A percentile compares a stretch with the other conserved stretches of the same genome.
Evolutionary conservation across 37 sponge, comb jelly and placozoan species (phyloP).

Genomic region (Corticium candelabrum): DNA sequence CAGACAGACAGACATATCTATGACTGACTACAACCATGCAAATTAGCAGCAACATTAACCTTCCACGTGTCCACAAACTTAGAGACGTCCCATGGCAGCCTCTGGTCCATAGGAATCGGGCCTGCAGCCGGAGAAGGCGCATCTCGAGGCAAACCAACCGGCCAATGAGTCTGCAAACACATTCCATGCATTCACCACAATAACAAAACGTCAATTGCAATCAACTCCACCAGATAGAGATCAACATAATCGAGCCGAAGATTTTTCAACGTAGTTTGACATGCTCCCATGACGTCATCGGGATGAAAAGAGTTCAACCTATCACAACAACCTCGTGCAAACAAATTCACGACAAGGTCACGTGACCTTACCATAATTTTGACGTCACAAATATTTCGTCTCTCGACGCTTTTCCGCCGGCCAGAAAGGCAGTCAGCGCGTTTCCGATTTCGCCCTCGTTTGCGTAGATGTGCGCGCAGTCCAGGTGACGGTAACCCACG

Average conservation of each 20-base stretch:
- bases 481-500: constrained; percentile 71
- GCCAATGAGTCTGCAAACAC: neutral
- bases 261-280: neutral
- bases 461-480: constrained; percentile 80
- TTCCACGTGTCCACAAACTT: too few species aligned
- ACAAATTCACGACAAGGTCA: neutral
- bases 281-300: neutral
- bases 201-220: neutral
- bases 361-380: constrained; percentile 69
- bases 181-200: neutral
- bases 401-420: constrained; percentile 63
- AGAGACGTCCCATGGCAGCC: too few species aligned
- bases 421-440: neutral
- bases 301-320: neutral
- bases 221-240: neutral
- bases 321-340: neutral
- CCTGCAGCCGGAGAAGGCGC: too few species aligned
- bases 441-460: constrained; percentile 54
- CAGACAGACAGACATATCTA: too few species aligned
- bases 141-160: too few species aligned
- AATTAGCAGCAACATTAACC: too few species aligned
- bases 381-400: constrained; percentile 81
- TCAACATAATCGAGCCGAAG: neutral
- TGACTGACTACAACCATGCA: too few species aligned
- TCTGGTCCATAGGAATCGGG: too few species aligned